Percentiles rank a stretch among this genome's conserved stretches.
Evolutionary conservation across 2,888 invertebrate species (phyloP).

Genomic region (Lysandra bellargus): DNA sequence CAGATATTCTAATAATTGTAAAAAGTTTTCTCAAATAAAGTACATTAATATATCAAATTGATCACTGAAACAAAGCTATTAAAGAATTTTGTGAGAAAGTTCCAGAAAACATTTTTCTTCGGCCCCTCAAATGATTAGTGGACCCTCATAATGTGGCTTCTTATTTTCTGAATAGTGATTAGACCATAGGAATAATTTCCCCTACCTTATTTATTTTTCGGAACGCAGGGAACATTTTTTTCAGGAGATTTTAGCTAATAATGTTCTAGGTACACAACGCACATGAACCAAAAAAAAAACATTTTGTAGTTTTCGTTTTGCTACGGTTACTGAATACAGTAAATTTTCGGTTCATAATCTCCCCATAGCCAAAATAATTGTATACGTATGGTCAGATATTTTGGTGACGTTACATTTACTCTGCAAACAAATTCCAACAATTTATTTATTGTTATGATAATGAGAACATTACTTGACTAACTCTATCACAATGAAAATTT

Average conservation of each 20-base stretch:
- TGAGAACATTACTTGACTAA: background rate
- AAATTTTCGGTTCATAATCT: too few species aligned
- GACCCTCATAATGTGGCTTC: slow-evolving; percentile 26
- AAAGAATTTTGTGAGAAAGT: slow-evolving; percentile 21
- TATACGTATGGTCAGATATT: background rate
- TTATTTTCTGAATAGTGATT: slow-evolving; percentile 22
- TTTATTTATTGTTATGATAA: background rate
- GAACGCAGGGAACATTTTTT: background rate
- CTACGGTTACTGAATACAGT: too few species aligned
- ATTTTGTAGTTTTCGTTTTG: too few species aligned
- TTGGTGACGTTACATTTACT: background rate
- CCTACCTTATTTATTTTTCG: background rate
- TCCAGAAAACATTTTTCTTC: slow-evolving; percentile 23
- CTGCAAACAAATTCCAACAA: background rate
- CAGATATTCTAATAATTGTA: background rate
- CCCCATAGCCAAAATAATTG: background rate
- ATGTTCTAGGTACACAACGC: too few species aligned
- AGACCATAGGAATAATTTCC: background rate
- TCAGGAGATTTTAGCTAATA: background rate
- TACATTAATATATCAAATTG: background rate
- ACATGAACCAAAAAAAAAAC: too few species aligned
- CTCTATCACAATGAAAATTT: slow-evolving; percentile 1
- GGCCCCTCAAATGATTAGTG: slow-evolving; percentile 26
- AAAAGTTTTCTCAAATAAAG: background rate
- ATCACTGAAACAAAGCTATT: slow-evolving; percentile 19